These are phyloP conservation scores for Taxidea taxus DNA, from an alignment of 2,113 vertebrate genomes.

Conservation along the genomic window DNA sequence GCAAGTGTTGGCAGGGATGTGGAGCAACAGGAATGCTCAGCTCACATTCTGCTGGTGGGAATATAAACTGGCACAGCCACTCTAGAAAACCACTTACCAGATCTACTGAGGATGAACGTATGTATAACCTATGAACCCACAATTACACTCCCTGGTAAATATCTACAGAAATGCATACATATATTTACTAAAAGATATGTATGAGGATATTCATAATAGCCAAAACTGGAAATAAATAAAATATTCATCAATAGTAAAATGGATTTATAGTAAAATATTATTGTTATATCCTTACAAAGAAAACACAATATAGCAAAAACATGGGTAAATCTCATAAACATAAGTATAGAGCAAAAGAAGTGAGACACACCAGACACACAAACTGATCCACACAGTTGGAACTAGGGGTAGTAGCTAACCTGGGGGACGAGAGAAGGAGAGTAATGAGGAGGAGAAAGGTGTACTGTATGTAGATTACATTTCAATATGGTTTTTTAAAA, in stretches of 20 bases:
- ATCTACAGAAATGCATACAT: neutral
- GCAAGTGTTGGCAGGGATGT: neutral
- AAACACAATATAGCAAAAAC: neutral
- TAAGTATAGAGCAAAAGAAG: neutral
- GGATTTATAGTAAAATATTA: neutral
- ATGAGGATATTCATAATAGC: neutral
- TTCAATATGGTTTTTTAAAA: neutral
- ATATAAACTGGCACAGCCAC: neutral
- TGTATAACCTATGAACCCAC: neutral
- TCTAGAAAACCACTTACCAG: neutral
- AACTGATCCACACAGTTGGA: neutral
- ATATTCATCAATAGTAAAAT: neutral
- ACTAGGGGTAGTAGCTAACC: neutral
- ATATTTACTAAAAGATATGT: neutral
- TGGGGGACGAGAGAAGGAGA: neutral
- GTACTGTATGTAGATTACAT: neutral
- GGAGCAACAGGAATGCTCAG: neutral
- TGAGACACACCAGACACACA: neutral
- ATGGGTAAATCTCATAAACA: constrained; percentile 6
- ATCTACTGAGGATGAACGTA: neutral
- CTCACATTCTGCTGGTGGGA: neutral
- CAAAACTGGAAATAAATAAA: neutral
- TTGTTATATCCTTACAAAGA: neutral
- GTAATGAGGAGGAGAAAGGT: neutral
- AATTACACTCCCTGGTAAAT: neutral